Evolutionary conservation across 2,797 vertebrate species (phyloP), one percentile per base, ranked within the genome.

Genomic region (Anableps anableps): DNA sequence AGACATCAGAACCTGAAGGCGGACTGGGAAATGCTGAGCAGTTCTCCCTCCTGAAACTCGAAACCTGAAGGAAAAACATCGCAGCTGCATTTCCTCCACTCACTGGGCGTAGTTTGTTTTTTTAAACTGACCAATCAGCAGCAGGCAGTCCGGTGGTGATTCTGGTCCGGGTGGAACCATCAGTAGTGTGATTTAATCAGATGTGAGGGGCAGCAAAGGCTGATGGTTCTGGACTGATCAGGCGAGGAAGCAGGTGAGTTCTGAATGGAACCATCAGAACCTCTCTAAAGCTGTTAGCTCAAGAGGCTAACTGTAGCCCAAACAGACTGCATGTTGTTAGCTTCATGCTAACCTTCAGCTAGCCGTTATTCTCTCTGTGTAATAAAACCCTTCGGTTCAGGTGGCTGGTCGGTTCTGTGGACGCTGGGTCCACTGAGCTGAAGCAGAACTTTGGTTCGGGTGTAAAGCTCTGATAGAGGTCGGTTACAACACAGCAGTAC

Each of bases 81-180:
- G 51, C 23, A 53, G 23, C 51, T n/a, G n/a, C n/a, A n/a, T n/a
- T n/a, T 53, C 51, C 8, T 5, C 8, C 53, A 55, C 9, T 41
- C 36, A 68, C 23, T 38, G 36, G 34, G 23, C 19, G 21, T n/a
- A 21, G 17, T 55, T 26, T 26, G 34, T 53, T 53, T 53, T 26
- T 68, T 68, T 68, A 38, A 68, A 68, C 36, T 10, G 64, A 2
- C 64, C 64, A 68, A 38, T 68, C 10, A 68, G 64, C 64, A 41
- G 64, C 64, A 68, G 64, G 21, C 21, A 23, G 72, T 75, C 74
- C 53, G 38, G 34, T 43, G 2, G 13, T 51, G 31, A 50, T 53
- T 77, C 48, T n/a, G 64, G 51, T 72, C 51, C 76, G 76, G 43
- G 76, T 72, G 23, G 50, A 72, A 78, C 38, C 16, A 21, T 38